A percentile compares a stretch with the other conserved stretches of the same genome.
Conservation (phyloP, 2,797 vertebrate genomes). For the Ciconia nigra region DNA sequence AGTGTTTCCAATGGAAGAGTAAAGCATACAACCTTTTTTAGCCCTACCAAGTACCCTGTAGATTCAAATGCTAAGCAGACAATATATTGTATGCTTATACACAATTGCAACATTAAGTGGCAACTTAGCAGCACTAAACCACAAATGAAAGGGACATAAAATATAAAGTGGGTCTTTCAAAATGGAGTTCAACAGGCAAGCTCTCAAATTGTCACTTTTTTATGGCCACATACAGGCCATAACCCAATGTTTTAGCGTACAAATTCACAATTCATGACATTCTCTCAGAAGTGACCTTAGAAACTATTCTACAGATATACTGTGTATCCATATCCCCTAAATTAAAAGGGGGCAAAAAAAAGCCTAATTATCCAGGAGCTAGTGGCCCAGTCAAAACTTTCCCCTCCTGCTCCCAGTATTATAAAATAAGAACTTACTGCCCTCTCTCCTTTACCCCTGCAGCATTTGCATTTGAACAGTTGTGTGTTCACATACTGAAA, state of each 20-base stretch:
- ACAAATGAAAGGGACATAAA: slow-evolving; percentile 16
- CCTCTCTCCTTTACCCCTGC: neutral
- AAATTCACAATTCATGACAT: neutral
- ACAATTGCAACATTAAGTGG: neutral
- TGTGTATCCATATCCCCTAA: neutral
- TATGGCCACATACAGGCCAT: neutral
- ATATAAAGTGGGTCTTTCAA: neutral
- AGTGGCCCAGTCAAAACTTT: neutral
- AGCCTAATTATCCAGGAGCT: neutral
- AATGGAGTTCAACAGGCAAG: neutral
- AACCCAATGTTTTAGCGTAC: neutral
- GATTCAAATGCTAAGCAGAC: neutral
- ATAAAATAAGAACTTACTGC: neutral
- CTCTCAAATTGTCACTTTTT: neutral
- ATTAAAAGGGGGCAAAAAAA: neutral
- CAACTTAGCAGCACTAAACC: neutral
- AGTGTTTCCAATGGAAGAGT: neutral
- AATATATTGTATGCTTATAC: neutral
- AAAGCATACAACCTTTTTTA: neutral
- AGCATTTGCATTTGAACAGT: neutral
- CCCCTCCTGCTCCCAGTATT: neutral
- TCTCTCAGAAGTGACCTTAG: neutral
- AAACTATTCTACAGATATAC: neutral
- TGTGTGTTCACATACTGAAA: neutral
- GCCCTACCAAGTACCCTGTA: neutral